These are phyloP conservation scores for Hirtodrosophila confusa DNA, from an alignment of 2,888 invertebrate genomes.

Conservation along the genomic window DNA sequence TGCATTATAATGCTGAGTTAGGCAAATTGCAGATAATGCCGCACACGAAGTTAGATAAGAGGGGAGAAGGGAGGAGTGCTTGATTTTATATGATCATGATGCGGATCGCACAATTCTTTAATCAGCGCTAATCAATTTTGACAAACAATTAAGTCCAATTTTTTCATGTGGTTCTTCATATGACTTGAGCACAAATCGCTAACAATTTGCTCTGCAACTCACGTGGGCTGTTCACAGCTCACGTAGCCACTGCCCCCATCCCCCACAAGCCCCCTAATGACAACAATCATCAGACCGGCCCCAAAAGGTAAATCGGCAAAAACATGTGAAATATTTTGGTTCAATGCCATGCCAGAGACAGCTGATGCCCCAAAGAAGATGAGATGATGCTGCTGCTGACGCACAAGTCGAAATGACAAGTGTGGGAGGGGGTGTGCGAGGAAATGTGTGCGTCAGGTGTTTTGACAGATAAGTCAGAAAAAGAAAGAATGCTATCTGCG, in stretches of 20 bases:
- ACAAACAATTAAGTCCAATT: constrained; percentile 18
- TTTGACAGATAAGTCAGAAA: neutral
- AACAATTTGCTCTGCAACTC: neutral
- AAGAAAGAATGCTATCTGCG: no score
- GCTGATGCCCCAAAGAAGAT: neutral
- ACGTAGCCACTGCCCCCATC: neutral
- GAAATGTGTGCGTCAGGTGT: constrained; percentile 6
- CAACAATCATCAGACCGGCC: neutral
- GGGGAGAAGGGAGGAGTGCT: neutral
- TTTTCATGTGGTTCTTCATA: constrained; percentile 52
- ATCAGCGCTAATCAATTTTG: constrained; percentile 32
- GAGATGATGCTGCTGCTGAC: constrained; percentile 22
- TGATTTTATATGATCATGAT: constrained; percentile 9
- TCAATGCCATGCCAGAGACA: constrained; percentile 34
- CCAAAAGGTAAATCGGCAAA: constrained; percentile 4
- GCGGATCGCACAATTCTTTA: constrained; percentile 10
- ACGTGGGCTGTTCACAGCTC: no score
- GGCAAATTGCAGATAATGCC: constrained; percentile 8
- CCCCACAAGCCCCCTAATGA: neutral
- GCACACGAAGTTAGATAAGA: neutral
- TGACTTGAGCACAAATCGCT: neutral
- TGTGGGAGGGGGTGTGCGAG: neutral
- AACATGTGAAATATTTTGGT: constrained; percentile 25
- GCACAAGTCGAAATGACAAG: constrained; percentile 10
- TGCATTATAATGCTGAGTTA: constrained; percentile 39